Conservation (phyloP, 2,797 vertebrate species). For the Harpagifer antarcticus region DNA sequence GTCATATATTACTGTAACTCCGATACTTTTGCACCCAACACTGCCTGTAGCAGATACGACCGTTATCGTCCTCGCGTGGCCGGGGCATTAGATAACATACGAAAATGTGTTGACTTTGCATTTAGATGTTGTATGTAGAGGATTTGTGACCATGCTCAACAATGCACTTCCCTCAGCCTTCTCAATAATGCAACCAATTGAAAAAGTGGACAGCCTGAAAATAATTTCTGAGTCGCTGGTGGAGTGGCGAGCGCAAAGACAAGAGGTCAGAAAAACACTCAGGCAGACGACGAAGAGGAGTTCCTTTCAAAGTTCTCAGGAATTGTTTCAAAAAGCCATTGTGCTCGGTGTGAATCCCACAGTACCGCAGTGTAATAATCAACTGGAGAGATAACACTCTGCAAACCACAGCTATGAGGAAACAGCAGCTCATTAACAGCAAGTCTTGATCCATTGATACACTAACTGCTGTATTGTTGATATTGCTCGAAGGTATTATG, state of each 20-base stretch:
- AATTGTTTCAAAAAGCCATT: conserved; percentile 35
- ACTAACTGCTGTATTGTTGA: neutral
- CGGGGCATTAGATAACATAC: neutral
- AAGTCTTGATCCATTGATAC: neutral
- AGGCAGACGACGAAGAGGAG: conserved; percentile 2
- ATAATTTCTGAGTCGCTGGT: conserved; percentile 1
- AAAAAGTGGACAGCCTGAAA: conserved; percentile 14
- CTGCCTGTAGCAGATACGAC: too few relatives aligned
- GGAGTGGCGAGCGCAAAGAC: conserved; percentile 7
- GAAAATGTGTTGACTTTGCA: neutral
- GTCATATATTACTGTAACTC: too few relatives aligned
- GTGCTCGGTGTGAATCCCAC: conserved; percentile 41
- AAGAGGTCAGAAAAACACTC: conserved; percentile 47
- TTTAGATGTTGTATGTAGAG: neutral
- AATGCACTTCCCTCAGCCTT: neutral
- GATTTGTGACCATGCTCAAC: neutral
- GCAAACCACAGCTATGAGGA: conserved; percentile 52
- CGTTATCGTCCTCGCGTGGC: too few relatives aligned
- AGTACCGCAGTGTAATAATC: conserved; percentile 37
- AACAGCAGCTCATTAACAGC: conserved; percentile 1
- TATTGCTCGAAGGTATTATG: neutral
- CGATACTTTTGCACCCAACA: too few relatives aligned
- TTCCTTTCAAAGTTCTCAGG: conserved; percentile 21
- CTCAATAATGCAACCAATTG: neutral
- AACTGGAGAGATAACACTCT: conserved; percentile 26